Percentiles rank a stretch among this genome's conserved stretches.
These are phyloP conservation scores for Sphaerophoria taeniata DNA, from an alignment of 2,888 invertebrate genomes.

Conservation along the genomic window DNA sequence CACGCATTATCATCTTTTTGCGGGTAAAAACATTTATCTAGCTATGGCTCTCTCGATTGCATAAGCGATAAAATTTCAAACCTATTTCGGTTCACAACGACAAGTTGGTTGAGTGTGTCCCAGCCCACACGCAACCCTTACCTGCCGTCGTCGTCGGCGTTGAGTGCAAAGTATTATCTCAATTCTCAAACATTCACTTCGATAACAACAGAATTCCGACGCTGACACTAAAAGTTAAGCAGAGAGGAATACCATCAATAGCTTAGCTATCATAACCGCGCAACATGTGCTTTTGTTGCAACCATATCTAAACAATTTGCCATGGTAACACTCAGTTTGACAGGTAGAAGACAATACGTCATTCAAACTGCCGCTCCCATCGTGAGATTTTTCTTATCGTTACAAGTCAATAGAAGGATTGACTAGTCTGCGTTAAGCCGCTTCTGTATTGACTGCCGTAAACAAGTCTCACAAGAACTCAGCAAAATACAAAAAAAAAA, in stretches of 20 bases:
- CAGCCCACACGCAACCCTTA: constrained; percentile 23
- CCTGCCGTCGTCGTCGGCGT: constrained; percentile 52
- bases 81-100: constrained; percentile 32
- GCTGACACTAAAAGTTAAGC: not conserved
- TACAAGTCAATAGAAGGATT: constrained; percentile 30
- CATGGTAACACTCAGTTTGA: constrained; percentile 26
- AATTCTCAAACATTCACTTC: constrained; percentile 17
- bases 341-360: constrained; percentile 38
- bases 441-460: constrained; percentile 17
- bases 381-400: constrained; percentile 2
- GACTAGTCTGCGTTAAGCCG: constrained; percentile 40
- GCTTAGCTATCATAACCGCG: constrained; percentile 38
- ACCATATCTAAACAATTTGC: constrained; percentile 14
- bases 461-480: not conserved
- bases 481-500: not conserved
- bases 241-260: constrained; percentile 37
- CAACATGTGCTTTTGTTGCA: constrained; percentile 47
- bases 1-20: constrained; percentile 14
- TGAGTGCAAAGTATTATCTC: constrained; percentile 30
- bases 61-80: constrained; percentile 51
- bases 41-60: constrained; percentile 23
- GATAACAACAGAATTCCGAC: constrained; percentile 23
- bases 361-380: not conserved
- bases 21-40: constrained; percentile 2
- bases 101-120: not conserved